These are phyloP conservation scores for Melolontha melolontha DNA, from an alignment of 2,888 invertebrate genomes.

Conservation along the genomic window DNA sequence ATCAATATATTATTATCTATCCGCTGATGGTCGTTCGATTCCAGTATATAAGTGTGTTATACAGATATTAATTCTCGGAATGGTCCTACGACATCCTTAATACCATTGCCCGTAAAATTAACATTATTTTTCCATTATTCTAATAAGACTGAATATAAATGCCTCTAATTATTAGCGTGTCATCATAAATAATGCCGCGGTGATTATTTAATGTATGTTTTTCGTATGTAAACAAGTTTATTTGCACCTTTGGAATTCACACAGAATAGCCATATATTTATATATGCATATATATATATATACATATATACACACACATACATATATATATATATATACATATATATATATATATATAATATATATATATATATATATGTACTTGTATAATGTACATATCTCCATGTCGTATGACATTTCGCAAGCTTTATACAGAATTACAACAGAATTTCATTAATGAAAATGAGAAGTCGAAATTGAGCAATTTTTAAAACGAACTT, in stretches of 20 bases:
- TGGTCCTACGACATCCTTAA: constrained; percentile 14
- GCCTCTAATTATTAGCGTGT: constrained; percentile 30
- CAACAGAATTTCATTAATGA: neutral
- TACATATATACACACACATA: neutral
- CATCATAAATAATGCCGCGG: constrained; percentile 31
- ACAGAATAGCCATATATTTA: constrained; percentile 3
- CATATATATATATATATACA: neutral
- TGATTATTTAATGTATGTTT: constrained; percentile 37
- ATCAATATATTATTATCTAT: constrained; percentile 31
- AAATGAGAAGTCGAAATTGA: neutral
- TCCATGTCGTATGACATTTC: constrained; percentile 7
- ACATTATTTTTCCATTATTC: constrained; percentile 34
- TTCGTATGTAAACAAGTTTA: constrained; percentile 38
- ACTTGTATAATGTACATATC: neutral
- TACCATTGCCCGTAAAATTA: constrained; percentile 22
- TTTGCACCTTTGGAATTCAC: constrained; percentile 34
- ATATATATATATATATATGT: neutral
- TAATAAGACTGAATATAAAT: constrained; percentile 37
- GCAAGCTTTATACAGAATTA: neutral
- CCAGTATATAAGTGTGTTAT: too few species aligned
- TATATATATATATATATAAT: neutral
- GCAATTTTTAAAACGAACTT: neutral
- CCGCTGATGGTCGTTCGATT: neutral
- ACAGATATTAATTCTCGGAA: constrained; percentile 17
- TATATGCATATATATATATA: neutral